Base-by-base conservation (phyloP, 2,888 invertebrate species). In the Leptura quadrifasciata region DNA sequence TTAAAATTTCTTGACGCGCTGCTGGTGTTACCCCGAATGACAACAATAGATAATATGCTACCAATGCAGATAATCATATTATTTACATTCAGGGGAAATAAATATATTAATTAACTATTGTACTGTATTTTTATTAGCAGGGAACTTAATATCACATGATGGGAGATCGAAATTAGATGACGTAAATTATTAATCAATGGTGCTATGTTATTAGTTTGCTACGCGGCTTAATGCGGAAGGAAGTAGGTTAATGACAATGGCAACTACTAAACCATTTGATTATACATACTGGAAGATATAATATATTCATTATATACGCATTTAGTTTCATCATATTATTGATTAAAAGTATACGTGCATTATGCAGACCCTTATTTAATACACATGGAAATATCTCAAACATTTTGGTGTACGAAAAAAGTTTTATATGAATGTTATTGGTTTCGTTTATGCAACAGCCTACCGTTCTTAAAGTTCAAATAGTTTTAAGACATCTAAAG, bases 111-210 rank as follows among this genome's bases (percentile, higher is more conserved):
- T 47, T 39, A 65, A 67, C 17, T 52, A 67, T 21, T 17, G 12
- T 15, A 52, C 9, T 52, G n/a, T 52, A 67, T 21, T 54, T 10
- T 17, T 61, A 18, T 61, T 61, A 20, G 9, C 47, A 61, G 39
- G 5, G 4, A 12, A 54, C 21, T 8, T 31, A 31, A 31, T 31
- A 31, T 54, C 17, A 54, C n/a, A 54, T 15, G 9, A 27, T 47
- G 2, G 5, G 65, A 21, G 15, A 24, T 10, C 27, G 24, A 54
- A 65, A 63, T 39, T 52, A 12, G 35, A 21, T 65, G 54, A 65
- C 65, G 65, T 27, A 65, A 54, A 65, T 57, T 65, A 52, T 21
- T 47, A 65, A 65, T 65, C 39, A 65, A 64, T 65, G 65, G 24
- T 15, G 15, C 39, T 47, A 20, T 65, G 65, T 52, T 21, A 65